A percentile compares a stretch with the other conserved stretches of the same genome.
phyloP scores from a whole-genome alignment of 1,140 invertebrate species.

The Eufriesea mexicana region DNA sequence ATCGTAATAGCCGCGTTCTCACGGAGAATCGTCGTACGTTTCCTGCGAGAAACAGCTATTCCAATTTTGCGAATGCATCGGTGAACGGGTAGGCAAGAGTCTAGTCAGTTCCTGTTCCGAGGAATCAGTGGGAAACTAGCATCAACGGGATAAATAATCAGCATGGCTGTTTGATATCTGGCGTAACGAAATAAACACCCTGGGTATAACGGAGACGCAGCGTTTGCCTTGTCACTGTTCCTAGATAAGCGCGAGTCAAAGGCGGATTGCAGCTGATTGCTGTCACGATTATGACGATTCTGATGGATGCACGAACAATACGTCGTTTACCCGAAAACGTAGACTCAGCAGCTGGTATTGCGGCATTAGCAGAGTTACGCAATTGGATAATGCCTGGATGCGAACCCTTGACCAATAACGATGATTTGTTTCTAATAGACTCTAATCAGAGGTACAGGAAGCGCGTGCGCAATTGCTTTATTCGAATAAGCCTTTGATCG shows the following conservation, averaged over 20 bases:
- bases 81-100: neutral
- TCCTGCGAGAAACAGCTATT: neutral
- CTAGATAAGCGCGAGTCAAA: neutral
- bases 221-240: constrained; percentile 5
- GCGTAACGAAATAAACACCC: neutral
- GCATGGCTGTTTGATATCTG: neutral
- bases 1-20: neutral
- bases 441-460: constrained; percentile 6
- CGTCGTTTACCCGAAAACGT: constrained; percentile 38
- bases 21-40: neutral
- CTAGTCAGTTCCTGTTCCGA: neutral
- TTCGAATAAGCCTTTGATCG: neutral
- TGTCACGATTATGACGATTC: constrained; percentile 3
- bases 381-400: constrained; percentile 7
- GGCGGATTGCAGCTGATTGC: constrained; percentile 11
- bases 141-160: neutral
- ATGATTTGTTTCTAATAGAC: constrained; percentile 13
- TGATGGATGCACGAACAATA: constrained; percentile 15
- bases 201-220: neutral
- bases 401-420: constrained; percentile 6
- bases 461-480: constrained; percentile 5
- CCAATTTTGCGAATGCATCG: neutral
- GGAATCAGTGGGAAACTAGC: neutral
- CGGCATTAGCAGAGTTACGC: constrained; percentile 24
- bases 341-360: constrained; percentile 7